Conservation (phyloP, 1,140 invertebrate species). For the Drosophila truncata region DNA sequence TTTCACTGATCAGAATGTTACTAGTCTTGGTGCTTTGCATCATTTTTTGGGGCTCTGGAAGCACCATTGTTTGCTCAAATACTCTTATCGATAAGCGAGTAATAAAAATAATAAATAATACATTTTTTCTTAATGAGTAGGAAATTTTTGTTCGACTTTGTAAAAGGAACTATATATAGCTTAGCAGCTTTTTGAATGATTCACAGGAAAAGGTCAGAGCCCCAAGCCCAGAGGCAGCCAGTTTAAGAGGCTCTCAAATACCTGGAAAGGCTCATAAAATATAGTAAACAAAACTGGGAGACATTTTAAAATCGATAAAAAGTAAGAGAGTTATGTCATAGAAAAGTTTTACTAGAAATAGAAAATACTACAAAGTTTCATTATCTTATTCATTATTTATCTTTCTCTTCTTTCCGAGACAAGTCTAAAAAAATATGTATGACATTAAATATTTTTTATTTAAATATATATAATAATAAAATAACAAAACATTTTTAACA, state of each 20-base stretch:
- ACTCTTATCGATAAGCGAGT: slow-evolving; percentile 9
- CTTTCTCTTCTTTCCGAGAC: too few species aligned
- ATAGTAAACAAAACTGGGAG: slow-evolving; percentile 3
- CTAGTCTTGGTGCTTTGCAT: neutral
- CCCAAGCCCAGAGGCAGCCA: slow-evolving; percentile 22
- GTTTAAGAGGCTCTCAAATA: slow-evolving; percentile 27
- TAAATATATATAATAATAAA: too few species aligned
- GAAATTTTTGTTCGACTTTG: neutral
- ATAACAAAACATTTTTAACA: too few species aligned
- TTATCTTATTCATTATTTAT: too few species aligned
- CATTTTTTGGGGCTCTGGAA: neutral
- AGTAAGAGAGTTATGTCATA: too few species aligned
- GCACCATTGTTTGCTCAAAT: slow-evolving; percentile 23
- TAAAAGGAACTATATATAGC: neutral
- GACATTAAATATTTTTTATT: too few species aligned
- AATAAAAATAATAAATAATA: neutral
- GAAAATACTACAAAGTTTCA: too few species aligned
- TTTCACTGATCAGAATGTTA: too few species aligned
- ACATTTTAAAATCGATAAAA: too few species aligned
- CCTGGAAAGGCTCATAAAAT: slow-evolving; percentile 39
- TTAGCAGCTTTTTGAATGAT: neutral
- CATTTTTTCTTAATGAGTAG: slow-evolving; percentile 6
- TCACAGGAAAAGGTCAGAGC: slow-evolving; percentile 2
- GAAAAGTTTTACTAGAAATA: too few species aligned
- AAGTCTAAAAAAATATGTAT: too few species aligned